Evolutionary conservation across 2,797 vertebrate species (phyloP).

Genomic region (Eutrigla gurnardus): DNA sequence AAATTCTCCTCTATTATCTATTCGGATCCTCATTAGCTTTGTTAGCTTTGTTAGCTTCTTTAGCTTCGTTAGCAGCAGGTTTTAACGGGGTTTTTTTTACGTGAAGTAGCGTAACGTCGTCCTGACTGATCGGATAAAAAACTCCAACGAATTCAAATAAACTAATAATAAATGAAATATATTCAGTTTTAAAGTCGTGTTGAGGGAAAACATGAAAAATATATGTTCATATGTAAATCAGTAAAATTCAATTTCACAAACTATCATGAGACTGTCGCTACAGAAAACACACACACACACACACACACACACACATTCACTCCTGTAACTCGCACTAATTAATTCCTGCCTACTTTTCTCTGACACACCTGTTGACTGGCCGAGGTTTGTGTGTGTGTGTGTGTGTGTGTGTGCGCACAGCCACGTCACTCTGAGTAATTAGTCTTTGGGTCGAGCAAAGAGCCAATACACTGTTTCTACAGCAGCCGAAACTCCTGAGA

Average conservation of each 20-base stretch:
- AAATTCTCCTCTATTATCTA: not conserved
- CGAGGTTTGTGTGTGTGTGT: slow-evolving; percentile 22
- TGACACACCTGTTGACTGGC: slow-evolving; percentile 59
- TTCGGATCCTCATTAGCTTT: not conserved
- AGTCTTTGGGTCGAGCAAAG: slow-evolving; percentile 65
- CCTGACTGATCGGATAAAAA: no score
- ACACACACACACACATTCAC: slow-evolving; percentile 13
- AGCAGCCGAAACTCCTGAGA: slow-evolving; percentile 70
- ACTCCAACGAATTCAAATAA: no score
- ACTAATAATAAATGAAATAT: no score
- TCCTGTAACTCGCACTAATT: slow-evolving; percentile 34
- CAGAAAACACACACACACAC: slow-evolving; percentile 8
- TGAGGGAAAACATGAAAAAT: no score
- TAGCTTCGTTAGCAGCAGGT: no score
- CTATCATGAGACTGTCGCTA: no score
- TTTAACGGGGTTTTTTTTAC: no score
- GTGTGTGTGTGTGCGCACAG: slow-evolving; percentile 28
- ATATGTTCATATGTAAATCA: no score
- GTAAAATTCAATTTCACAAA: no score
- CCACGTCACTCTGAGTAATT: slow-evolving; percentile 75
- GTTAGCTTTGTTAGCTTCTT: no score
- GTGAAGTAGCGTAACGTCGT: no score
- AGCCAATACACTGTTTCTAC: slow-evolving; percentile 67
- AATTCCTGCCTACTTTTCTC: slow-evolving; percentile 48
- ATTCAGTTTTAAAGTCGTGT: no score